Conservation (phyloP, 2,888 invertebrate genomes). For the Orchestes rusci region DNA sequence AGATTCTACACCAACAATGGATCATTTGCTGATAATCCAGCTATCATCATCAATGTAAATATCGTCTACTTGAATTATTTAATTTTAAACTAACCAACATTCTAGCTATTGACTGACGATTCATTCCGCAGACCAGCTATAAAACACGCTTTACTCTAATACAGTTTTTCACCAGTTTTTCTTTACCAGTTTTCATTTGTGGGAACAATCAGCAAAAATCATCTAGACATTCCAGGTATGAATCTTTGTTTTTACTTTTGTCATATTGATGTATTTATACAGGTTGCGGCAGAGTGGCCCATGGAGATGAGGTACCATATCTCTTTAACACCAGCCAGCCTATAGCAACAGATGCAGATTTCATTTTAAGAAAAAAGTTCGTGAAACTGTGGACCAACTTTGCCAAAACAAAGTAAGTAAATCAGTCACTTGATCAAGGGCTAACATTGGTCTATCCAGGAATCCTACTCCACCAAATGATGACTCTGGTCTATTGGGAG, state of each 20-base stretch:
- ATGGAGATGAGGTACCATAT: constrained; percentile 32
- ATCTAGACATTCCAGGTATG: constrained; percentile 22
- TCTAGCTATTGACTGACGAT: constrained; percentile 26
- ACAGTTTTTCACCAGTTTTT: constrained; percentile 25
- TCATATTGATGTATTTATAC: background rate
- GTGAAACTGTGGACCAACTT: constrained; percentile 52
- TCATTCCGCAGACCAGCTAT: constrained; percentile 22
- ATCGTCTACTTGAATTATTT: background rate
- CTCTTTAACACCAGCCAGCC: constrained; percentile 30
- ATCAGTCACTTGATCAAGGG: no score
- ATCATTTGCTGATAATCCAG: constrained; percentile 21
- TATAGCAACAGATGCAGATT: constrained; percentile 25
- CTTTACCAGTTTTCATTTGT: constrained; percentile 29
- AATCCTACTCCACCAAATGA: constrained; percentile 37
- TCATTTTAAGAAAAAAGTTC: constrained; percentile 25
- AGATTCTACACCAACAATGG: no score
- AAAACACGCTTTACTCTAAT: constrained; percentile 27
- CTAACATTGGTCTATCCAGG: constrained; percentile 22
- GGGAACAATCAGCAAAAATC: constrained; percentile 22
- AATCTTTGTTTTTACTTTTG: background rate
- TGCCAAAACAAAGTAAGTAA: constrained; percentile 49
- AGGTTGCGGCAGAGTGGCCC: constrained; percentile 32
- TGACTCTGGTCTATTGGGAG: constrained; percentile 22
- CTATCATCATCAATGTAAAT: background rate
- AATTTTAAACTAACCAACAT: constrained; percentile 9